Base-by-base conservation (phyloP, 2,888 invertebrate genomes). In the Thecocarcelia acutangulata region DNA sequence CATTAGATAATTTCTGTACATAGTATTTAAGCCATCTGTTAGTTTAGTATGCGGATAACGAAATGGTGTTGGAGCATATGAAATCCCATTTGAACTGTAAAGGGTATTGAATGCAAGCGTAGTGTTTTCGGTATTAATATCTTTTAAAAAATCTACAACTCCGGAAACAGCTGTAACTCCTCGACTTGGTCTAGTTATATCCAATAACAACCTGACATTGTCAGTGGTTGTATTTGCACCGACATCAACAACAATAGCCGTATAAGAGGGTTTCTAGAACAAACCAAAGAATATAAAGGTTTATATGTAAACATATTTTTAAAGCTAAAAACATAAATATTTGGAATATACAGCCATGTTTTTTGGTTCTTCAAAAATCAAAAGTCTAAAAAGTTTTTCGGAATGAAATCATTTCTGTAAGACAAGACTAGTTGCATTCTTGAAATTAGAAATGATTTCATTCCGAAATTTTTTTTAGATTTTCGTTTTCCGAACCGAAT, bases 11-110 rank as follows among this genome's bases (percentile, higher is more conserved):
- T 54, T 0, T 40, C 61, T 68, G 21, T 73, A 79, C 0, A 44
- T 11, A 8, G 6, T 8, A 73, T 73, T 79, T 0, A 79, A 1
- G 0, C 37, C 54, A 1, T 37, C 17, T n/a, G 78, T 73, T 0
- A 73, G 17, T 0, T 2, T 6, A 5, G 44, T 21, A 3, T 1
- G 3, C 1, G 61, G 66, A 33, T 68, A 28, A 15, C 68, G 61
- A 28, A 63, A 73, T 1, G 78, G 68, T 33, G 78, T 40, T 13
- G 68, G 17, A 12, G 19, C 37, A 33, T 59, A 78, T 6, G 15
- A 50, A 9, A 72, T 17, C 1, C 58, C 77, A 37, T 56, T 66
- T 13, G 72, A 0, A 28, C 78, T 78, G 12, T 78, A 78, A 17
- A 59, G 66, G 2, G 72, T 11, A 42, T 66, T 52, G 0, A 44